Evolutionary conservation across 2,888 invertebrate genomes (phyloP).

Genomic region (Drosophila phalerata): DNA sequence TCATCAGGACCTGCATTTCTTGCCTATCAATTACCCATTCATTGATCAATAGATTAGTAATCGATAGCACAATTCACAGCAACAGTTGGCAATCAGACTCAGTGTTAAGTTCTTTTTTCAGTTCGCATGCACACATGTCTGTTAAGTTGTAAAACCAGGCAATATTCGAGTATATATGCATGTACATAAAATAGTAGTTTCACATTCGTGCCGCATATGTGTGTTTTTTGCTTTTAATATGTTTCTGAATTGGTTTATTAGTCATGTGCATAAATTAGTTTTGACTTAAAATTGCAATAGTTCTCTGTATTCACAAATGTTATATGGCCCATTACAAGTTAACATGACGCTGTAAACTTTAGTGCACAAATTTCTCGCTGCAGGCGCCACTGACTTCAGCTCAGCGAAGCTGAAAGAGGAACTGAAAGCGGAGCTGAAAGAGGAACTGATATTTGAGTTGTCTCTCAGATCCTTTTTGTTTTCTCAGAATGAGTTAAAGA

Average conservation of each 20-base stretch:
- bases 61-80: constrained; percentile 3
- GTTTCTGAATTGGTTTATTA: constrained; percentile 52
- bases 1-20: neutral
- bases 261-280: constrained; percentile 64
- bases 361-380: constrained; percentile 7
- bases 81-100: constrained; percentile 12
- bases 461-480: too few species aligned
- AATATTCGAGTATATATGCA: neutral
- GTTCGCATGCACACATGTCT: neutral
- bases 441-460: too few species aligned
- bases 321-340: constrained; percentile 42
- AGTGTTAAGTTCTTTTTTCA: constrained; percentile 3
- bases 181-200: constrained; percentile 25
- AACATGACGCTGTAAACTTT: constrained; percentile 21
- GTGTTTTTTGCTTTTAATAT: constrained; percentile 48
- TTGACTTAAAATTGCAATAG: constrained; percentile 45
- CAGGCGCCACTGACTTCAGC: neutral
- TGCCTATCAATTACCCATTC: neutral
- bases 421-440: too few species aligned
- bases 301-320: constrained; percentile 37
- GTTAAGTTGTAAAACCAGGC: neutral
- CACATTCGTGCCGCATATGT: constrained; percentile 45
- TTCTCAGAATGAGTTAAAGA: too few species aligned
- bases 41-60: neutral
- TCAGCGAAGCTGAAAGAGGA: neutral